Conservation (phyloP, 2,113 vertebrate species). For the Sarotherodon lohbergeri region DNA sequence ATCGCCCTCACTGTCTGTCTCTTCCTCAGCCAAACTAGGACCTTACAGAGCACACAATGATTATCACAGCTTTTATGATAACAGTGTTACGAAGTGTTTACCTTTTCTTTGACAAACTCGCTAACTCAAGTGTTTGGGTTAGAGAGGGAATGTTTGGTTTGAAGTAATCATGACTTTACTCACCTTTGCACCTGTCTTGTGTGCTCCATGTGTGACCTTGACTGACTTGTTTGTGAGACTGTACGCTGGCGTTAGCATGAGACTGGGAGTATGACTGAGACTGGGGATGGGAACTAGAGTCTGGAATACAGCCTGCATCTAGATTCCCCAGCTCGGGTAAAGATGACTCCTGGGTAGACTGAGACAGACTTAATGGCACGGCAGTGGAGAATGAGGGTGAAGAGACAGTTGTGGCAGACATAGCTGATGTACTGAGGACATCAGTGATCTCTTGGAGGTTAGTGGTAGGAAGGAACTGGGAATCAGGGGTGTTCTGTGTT, state of each 20-base stretch:
- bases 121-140: background rate
- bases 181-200: slow-evolving; percentile 56
- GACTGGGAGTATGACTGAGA: background rate
- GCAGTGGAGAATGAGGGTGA: slow-evolving; percentile 2
- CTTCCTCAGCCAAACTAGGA: slow-evolving; percentile 35
- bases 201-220: slow-evolving; percentile 14
- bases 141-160: background rate
- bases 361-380: slow-evolving; percentile 21
- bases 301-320: slow-evolving; percentile 21
- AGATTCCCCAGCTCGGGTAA: background rate
- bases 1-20: slow-evolving; percentile 50
- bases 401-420: slow-evolving; percentile 30
- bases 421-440: slow-evolving; percentile 6
- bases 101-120: background rate
- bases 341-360: slow-evolving; percentile 38
- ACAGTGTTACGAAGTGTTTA: background rate
- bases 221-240: slow-evolving; percentile 28
- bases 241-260: background rate
- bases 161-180: background rate
- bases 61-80: background rate
- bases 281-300: background rate
- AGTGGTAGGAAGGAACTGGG: background rate
- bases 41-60: slow-evolving; percentile 13
- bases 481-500: background rate
- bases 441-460: background rate